A percentile compares a stretch with the other conserved stretches of the same genome.
Conservation (phyloP, 1,140 invertebrate genomes). For the Radopholus similis region DNA sequence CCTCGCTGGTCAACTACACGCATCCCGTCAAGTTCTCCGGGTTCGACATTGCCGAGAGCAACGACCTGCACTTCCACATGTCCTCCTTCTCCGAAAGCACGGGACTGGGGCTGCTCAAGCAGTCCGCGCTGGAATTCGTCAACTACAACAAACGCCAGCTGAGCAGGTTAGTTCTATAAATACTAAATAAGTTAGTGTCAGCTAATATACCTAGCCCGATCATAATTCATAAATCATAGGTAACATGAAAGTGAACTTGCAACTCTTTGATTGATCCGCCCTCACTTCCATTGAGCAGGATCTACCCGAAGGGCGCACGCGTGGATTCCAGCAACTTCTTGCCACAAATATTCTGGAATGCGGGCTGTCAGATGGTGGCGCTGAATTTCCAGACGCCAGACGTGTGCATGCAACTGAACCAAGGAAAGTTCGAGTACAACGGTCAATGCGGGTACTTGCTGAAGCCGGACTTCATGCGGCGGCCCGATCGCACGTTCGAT, state of each 20-base stretch:
- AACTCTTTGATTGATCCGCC: too few relatives aligned
- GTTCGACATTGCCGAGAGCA: slow-evolving; percentile 85
- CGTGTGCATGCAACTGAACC: slow-evolving; percentile 97
- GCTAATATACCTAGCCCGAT: too few relatives aligned
- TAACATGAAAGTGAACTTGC: too few relatives aligned
- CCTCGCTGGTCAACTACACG: slow-evolving; percentile 97
- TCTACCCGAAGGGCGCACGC: slow-evolving; percentile 95
- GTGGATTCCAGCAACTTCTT: slow-evolving; percentile 99
- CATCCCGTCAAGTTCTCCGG: slow-evolving; percentile 98
- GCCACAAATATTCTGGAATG: slow-evolving; percentile 98
- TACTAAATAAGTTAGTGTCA: too few relatives aligned
- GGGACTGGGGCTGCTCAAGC: slow-evolving; percentile 87
- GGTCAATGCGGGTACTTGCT: slow-evolving; percentile 80
- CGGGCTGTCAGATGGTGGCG: slow-evolving; percentile 98
- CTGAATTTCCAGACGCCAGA: slow-evolving; percentile 99
- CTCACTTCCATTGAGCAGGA: too few relatives aligned
- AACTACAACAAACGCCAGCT: slow-evolving; percentile 99
- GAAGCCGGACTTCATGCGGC: slow-evolving; percentile 98
- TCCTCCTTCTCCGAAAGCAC: slow-evolving; percentile 95
- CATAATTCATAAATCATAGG: too few relatives aligned
- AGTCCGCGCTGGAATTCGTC: slow-evolving; percentile 93
- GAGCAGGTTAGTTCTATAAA: too few relatives aligned
- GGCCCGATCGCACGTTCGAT: slow-evolving; percentile 91
- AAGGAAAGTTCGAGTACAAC: slow-evolving; percentile 96
- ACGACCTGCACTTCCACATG: slow-evolving; percentile 94